Conservation (phyloP, 1,140 invertebrate species). For the Arion vulgaris region DNA sequence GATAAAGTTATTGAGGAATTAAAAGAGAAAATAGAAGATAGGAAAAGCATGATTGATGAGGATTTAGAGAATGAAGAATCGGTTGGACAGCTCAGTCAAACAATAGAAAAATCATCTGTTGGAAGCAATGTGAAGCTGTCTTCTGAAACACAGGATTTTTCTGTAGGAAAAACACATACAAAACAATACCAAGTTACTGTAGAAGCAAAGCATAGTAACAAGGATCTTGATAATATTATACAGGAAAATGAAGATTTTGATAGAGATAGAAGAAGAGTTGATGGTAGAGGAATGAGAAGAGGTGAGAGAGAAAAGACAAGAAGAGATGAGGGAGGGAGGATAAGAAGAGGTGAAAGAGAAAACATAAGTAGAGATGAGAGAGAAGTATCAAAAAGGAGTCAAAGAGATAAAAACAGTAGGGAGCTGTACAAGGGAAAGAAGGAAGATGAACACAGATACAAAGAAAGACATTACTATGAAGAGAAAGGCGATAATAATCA, state of each 20-base stretch:
- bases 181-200: neutral
- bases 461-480: neutral
- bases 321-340: neutral
- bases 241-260: neutral
- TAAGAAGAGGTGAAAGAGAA: neutral
- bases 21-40: neutral
- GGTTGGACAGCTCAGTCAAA: neutral
- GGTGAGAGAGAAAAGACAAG: neutral
- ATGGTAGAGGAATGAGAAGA: neutral
- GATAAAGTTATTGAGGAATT: neutral
- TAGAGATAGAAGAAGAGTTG: neutral
- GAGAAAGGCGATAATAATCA: neutral
- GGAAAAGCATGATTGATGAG: neutral
- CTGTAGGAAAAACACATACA: neutral
- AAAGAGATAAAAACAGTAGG: neutral
- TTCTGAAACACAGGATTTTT: neutral
- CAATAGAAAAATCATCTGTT: neutral
- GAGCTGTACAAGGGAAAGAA: neutral
- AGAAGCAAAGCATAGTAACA: neutral
- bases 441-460: neutral
- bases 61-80: conserved; percentile 3
- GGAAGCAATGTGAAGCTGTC: neutral
- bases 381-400: neutral
- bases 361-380: neutral
- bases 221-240: neutral